Percentiles rank a stretch among this genome's conserved stretches.
Evolutionary conservation across 30 jellyfish, hydroid and myxozoan genomes (phyloP).

Genomic region (Clytia hemisphaerica): DNA sequence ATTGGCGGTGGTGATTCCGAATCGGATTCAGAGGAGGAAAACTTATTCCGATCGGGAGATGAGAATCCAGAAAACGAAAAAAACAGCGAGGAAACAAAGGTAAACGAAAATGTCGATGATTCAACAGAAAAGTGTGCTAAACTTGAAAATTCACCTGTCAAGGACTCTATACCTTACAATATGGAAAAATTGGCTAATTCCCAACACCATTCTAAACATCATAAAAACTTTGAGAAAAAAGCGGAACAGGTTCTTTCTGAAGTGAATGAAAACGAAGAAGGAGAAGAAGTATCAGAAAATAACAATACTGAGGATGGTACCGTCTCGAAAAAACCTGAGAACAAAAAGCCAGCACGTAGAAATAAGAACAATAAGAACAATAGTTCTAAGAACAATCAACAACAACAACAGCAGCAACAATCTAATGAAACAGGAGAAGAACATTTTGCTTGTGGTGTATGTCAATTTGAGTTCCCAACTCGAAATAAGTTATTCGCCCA

Average conservation of each 20-base stretch:
- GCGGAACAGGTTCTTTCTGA: background rate
- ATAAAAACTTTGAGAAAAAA: background rate
- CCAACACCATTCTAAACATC: conserved; percentile 7
- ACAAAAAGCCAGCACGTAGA: too few relatives aligned
- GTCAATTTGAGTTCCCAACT: conserved; percentile 51
- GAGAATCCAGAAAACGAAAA: background rate
- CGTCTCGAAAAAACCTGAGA: too few relatives aligned
- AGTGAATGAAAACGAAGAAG: conserved; percentile 4
- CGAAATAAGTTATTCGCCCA: conserved; percentile 73
- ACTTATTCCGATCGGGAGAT: background rate
- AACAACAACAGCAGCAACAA: background rate
- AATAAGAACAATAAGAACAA: too few relatives aligned
- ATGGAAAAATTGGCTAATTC: too few relatives aligned
- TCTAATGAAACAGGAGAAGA: conserved; percentile 1
- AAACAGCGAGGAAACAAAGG: background rate
- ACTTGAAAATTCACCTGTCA: too few relatives aligned
- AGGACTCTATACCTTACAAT: too few relatives aligned
- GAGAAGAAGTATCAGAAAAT: background rate
- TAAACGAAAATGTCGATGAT: conserved; percentile 30
- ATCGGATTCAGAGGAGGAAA: background rate
- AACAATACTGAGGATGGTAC: background rate
- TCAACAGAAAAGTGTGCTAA: too few relatives aligned
- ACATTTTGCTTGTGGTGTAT: conserved; percentile 53
- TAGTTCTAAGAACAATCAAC: background rate
- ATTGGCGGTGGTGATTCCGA: background rate